These are phyloP conservation scores for Clarias magur DNA, from an alignment of 2,113 vertebrate genomes.

Conservation along the genomic window DNA sequence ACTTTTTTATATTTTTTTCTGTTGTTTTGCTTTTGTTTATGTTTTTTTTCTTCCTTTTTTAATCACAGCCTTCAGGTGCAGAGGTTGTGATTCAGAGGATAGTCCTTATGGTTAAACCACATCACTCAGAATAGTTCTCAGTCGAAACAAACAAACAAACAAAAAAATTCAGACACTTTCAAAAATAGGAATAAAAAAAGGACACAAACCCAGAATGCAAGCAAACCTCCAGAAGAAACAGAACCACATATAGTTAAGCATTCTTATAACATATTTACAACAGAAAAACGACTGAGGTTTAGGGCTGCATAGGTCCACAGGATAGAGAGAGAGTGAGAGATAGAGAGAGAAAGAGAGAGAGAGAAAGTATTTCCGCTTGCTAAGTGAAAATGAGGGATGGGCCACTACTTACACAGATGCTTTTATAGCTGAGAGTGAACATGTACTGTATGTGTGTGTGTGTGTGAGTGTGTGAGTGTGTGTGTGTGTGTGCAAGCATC, in stretches of 20 bases:
- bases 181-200: constrained; percentile 57
- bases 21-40: constrained; percentile 34
- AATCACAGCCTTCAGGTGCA: constrained; percentile 67
- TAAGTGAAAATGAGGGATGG: constrained; percentile 56
- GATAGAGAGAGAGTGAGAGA: constrained; percentile 67
- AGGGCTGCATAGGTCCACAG: constrained; percentile 82
- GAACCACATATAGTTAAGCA: constrained; percentile 63
- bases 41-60: constrained; percentile 30
- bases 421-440: constrained; percentile 46
- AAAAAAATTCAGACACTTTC: constrained; percentile 59
- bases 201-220: constrained; percentile 65
- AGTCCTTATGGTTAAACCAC: constrained; percentile 68
- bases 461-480: no score
- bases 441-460: neutral
- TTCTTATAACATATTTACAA: constrained; percentile 75
- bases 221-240: constrained; percentile 64
- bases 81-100: constrained; percentile 69
- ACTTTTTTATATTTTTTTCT: constrained; percentile 13
- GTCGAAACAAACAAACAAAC: constrained; percentile 42
- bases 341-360: constrained; percentile 37
- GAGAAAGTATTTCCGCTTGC: constrained; percentile 60
- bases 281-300: constrained; percentile 66
- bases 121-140: constrained; percentile 67
- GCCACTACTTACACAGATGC: constrained; percentile 46
- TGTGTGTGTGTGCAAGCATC: constrained; percentile 40